These are phyloP conservation scores for Lonchura striata DNA, from an alignment of 2,113 vertebrate species.

Conservation along the genomic window DNA sequence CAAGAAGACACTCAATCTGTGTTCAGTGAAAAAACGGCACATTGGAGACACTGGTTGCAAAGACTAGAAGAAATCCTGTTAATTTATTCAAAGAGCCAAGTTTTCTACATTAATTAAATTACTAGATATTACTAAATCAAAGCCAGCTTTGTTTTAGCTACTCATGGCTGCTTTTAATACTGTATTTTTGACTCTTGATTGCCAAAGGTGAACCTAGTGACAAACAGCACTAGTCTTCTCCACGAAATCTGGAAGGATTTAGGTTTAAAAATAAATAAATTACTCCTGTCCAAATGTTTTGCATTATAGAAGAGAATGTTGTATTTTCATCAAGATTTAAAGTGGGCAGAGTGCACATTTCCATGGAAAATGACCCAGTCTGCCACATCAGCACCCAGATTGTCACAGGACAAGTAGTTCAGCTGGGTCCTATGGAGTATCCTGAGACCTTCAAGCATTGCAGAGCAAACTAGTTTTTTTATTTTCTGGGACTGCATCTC, in stretches of 20 bases:
- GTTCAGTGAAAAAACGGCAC: background rate
- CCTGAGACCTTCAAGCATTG: fast-evolving
- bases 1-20: background rate
- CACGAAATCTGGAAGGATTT: background rate
- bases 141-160: background rate
- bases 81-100: background rate
- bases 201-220: background rate
- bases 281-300: background rate
- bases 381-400: background rate
- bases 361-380: background rate
- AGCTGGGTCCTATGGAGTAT: background rate
- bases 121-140: background rate
- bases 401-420: background rate
- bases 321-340: background rate
- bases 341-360: background rate
- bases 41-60: background rate
- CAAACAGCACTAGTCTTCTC: background rate
- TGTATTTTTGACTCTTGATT: background rate
- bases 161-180: background rate
- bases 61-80: background rate
- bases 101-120: background rate
- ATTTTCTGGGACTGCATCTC: background rate
- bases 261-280: background rate
- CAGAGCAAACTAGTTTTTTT: background rate
- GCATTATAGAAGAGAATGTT: background rate